Base-by-base conservation (phyloP, 2,888 invertebrate species). In the Noctuana brunneofusca region DNA sequence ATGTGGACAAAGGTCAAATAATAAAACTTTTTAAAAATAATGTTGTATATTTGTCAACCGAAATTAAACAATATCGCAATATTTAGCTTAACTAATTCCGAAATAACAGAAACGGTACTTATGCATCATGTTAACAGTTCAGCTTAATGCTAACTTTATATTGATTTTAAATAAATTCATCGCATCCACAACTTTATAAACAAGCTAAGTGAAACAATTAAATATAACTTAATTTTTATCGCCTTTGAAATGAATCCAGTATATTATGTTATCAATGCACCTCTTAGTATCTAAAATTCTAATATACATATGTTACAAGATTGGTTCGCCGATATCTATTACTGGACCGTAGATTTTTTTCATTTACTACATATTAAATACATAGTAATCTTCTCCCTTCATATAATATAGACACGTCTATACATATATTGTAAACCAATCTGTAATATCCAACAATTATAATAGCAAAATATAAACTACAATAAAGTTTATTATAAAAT, bases 1-100 rank as follows among this genome's bases (percentile, higher is more conserved):
- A 48, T 12, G 12, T n/a, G n/a, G n/a, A n/a, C n/a, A n/a, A n/a
- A n/a, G 16, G 18, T 8, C 4, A 41, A 27, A 27, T 38, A 54
- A 56, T 54, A 50, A 75, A 72, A 56, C 48, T 62, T 75, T 69
- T 79, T 80, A 83, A 86, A 89, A 89, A 89, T 87, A 89, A 83
- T 83, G 83, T 83, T 82, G 84, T 87, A 86, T 89, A 90, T 90
- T 89, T 90, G 89, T 90, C 90, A 90, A 90, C 89, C 86, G 87
- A 86, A 83, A 86, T 86, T 86, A 88, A 90, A 89, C 86, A 87
- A 87, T 85, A 84, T 83, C 84, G 83, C 86, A 87, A 86, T 71
- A 83, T 81, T 83, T 83, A 74, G 78, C 86, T 85, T 88, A 87
- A 76, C 80, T 84, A 84, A 76, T 84, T 83, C 78, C 78, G 80